Conservation (phyloP, 1,140 invertebrate species). For the Procambarus virginalis region DNA sequence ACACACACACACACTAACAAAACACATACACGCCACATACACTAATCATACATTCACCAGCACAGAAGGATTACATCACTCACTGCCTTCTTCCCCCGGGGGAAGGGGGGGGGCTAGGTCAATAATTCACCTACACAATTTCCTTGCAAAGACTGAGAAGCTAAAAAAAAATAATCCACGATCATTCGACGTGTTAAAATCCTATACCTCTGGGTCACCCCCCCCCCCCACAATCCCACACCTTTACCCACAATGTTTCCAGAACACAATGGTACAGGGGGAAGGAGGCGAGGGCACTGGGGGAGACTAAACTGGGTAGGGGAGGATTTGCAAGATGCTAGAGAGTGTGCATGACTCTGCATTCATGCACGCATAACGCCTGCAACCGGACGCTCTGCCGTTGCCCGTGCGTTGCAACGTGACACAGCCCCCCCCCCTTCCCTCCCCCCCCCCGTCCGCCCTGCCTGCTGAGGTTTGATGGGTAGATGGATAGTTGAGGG, state of each 20-base stretch:
- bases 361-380: slow-evolving; percentile 64
- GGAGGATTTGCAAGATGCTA: slow-evolving; percentile 29
- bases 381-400: slow-evolving; percentile 20
- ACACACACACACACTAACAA: slow-evolving; percentile 15
- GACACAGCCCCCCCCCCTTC: not conserved
- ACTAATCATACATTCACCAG: slow-evolving; percentile 2
- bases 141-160: not conserved
- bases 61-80: not conserved
- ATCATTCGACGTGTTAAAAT: not conserved
- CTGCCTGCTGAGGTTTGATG: slow-evolving; percentile 41
- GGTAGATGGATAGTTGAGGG: slow-evolving; percentile 37
- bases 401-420: slow-evolving; percentile 26
- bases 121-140: not conserved
- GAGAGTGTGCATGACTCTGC: slow-evolving; percentile 45
- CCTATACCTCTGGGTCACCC: not conserved
- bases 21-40: not conserved
- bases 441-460: not conserved
- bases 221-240: no score
- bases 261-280: not conserved
- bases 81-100: no score
- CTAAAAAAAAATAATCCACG: not conserved
- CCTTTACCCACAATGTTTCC: no score
- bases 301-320: not conserved
- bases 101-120: no score
- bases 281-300: slow-evolving; percentile 10